Conservation (phyloP, 2,888 invertebrate species). For the Stramonita haemastoma region DNA sequence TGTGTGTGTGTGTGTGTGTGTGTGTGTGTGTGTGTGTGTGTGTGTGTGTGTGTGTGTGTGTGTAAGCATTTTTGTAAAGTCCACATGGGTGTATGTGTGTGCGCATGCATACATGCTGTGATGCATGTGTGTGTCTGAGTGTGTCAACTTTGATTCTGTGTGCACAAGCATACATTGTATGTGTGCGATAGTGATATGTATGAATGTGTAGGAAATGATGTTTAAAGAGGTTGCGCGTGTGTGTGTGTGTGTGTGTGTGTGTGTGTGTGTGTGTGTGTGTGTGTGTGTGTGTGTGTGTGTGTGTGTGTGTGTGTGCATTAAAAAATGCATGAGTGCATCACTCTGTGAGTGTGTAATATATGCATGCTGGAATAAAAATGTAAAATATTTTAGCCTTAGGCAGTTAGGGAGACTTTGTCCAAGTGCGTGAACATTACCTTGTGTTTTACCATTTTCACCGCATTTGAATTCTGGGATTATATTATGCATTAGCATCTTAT, state of each 20-base stretch:
- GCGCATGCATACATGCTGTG: background rate
- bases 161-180: background rate
- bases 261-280: background rate
- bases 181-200: background rate
- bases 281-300: background rate
- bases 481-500: too few species aligned
- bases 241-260: background rate
- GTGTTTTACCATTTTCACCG: too few species aligned
- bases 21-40: constrained; percentile 11
- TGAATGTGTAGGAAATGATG: background rate
- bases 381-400: too few species aligned
- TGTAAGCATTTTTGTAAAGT: background rate
- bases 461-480: too few species aligned
- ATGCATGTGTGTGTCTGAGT: background rate
- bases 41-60: background rate
- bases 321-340: background rate
- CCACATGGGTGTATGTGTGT: background rate
- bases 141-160: background rate
- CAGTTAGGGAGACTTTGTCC: too few species aligned
- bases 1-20: background rate
- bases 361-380: too few species aligned
- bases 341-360: too few species aligned
- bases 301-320: background rate
- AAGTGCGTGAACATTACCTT: too few species aligned
- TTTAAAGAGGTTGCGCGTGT: background rate